phyloP scores from a whole-genome alignment of 2,888 invertebrate species.

The Spodoptera picta region DNA sequence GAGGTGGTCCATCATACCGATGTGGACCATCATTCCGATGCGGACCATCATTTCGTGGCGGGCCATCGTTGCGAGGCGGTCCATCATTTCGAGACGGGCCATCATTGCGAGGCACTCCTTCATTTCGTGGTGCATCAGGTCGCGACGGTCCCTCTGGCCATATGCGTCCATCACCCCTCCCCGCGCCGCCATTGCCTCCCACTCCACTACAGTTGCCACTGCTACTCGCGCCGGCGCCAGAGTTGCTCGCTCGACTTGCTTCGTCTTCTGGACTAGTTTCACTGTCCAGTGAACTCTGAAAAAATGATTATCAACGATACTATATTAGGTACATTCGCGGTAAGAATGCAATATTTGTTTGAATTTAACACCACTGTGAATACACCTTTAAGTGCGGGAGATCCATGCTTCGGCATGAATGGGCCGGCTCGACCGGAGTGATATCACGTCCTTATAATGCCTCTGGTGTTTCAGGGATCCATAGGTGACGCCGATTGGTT shows the following conservation, averaged over 20 bases:
- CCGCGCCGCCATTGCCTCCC: constrained; percentile 40
- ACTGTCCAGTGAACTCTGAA: constrained; percentile 82
- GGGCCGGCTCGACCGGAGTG: too few species aligned
- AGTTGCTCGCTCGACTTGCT: constrained; percentile 76
- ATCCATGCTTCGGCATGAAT: too few species aligned
- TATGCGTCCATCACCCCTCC: constrained; percentile 12
- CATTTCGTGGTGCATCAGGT: background rate
- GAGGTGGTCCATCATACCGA: background rate
- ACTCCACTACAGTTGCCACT: constrained; percentile 67
- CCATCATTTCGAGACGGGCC: background rate
- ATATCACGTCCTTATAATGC: too few species aligned
- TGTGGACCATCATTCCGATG: constrained; percentile 2
- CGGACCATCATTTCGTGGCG: constrained; percentile 51
- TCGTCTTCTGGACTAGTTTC: constrained; percentile 85
- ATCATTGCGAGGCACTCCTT: background rate
- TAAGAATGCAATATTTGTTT: too few species aligned
- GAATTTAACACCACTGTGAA: too few species aligned
- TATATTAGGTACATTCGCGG: too few species aligned
- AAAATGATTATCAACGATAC: constrained; percentile 12
- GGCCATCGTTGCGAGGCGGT: constrained; percentile 14
- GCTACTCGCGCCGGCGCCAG: constrained; percentile 74
- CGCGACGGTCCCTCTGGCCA: constrained; percentile 1
- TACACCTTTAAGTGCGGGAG: too few species aligned
- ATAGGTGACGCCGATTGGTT: too few species aligned
- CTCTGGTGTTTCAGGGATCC: too few species aligned